These are phyloP conservation scores for Geothlypis trichas DNA, from an alignment of 2,113 vertebrate genomes.

Conservation along the genomic window DNA sequence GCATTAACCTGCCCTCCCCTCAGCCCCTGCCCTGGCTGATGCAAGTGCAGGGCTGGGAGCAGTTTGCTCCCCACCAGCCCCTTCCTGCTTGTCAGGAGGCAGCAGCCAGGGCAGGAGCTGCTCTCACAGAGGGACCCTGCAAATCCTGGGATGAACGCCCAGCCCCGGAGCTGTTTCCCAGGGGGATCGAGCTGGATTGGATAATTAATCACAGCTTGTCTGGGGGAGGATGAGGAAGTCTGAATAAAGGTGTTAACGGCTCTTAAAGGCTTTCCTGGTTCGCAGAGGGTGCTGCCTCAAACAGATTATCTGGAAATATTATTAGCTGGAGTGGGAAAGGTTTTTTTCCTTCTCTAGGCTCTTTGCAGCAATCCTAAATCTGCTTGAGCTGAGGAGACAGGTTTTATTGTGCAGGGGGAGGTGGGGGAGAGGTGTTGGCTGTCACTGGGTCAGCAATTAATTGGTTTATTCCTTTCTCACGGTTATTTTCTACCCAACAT, in stretches of 20 bases:
- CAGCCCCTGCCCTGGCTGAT: not conserved
- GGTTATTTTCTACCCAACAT: conserved; percentile 48
- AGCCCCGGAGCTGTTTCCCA: not conserved
- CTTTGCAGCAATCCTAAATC: conserved; percentile 48
- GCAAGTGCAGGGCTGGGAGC: not conserved
- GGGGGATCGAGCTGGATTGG: conserved; percentile 57
- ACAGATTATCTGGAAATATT: conserved; percentile 69
- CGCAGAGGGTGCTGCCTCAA: conserved; percentile 31
- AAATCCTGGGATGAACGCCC: not conserved
- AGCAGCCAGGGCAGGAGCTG: accelerated
- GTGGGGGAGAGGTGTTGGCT: not conserved
- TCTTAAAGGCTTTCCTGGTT: conserved; percentile 66
- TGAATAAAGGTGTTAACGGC: conserved; percentile 67
- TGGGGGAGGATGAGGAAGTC: conserved; percentile 58
- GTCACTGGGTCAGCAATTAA: conserved; percentile 59
- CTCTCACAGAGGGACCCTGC: not conserved
- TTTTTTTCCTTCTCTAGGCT: not conserved
- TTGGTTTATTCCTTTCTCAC: conserved; percentile 69
- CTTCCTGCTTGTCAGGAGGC: not conserved
- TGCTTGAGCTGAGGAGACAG: conserved; percentile 13
- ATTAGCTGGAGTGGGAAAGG: conserved; percentile 52
- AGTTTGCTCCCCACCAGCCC: not conserved
- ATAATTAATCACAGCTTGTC: conserved; percentile 68
- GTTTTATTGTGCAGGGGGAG: conserved; percentile 10
- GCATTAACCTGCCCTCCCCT: not conserved